These are phyloP conservation scores for Drosophila tropicalis DNA, from an alignment of 1,140 invertebrate genomes.

Conservation along the genomic window DNA sequence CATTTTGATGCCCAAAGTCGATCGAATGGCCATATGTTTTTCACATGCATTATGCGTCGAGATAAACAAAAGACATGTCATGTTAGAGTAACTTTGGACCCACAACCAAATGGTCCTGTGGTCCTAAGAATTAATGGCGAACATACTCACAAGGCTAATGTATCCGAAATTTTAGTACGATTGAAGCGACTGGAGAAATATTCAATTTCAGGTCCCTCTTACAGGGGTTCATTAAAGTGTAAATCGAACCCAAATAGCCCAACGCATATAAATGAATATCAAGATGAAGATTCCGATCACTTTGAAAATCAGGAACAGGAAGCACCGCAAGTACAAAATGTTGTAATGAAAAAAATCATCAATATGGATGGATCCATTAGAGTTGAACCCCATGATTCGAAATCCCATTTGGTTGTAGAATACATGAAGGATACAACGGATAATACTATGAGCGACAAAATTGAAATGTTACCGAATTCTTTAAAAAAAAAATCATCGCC, in stretches of 20 bases:
- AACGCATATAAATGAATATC: slow-evolving; percentile 9
- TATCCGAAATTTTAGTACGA: slow-evolving; percentile 49
- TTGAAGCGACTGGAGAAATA: slow-evolving; percentile 46
- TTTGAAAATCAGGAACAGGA: slow-evolving; percentile 22
- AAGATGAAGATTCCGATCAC: slow-evolving; percentile 33
- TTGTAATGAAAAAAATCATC: slow-evolving; percentile 68
- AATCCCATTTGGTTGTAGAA: slow-evolving; percentile 63
- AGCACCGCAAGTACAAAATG: slow-evolving; percentile 11
- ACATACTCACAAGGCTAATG: slow-evolving; percentile 60
- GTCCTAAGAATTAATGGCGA: slow-evolving; percentile 70
- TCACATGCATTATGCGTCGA: slow-evolving; percentile 67
- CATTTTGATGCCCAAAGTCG: slow-evolving; percentile 70
- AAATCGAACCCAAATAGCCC: not conserved
- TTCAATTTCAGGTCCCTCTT: not conserved
- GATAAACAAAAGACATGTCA: slow-evolving; percentile 66
- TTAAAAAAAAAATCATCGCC: slow-evolving; percentile 29
- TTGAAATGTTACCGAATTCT: slow-evolving; percentile 51
- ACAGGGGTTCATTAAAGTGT: not conserved
- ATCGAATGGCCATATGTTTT: slow-evolving; percentile 72
- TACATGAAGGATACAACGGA: slow-evolving; percentile 64
- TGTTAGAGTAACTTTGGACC: slow-evolving; percentile 66
- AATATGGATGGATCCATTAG: slow-evolving; percentile 68
- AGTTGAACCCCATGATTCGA: slow-evolving; percentile 53
- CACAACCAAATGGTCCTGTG: slow-evolving; percentile 42
- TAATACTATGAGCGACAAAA: slow-evolving; percentile 61